Evolutionary conservation across 64 coral and sea anemone species (phyloP).

Genomic region (Stichodactyla mertensii): DNA sequence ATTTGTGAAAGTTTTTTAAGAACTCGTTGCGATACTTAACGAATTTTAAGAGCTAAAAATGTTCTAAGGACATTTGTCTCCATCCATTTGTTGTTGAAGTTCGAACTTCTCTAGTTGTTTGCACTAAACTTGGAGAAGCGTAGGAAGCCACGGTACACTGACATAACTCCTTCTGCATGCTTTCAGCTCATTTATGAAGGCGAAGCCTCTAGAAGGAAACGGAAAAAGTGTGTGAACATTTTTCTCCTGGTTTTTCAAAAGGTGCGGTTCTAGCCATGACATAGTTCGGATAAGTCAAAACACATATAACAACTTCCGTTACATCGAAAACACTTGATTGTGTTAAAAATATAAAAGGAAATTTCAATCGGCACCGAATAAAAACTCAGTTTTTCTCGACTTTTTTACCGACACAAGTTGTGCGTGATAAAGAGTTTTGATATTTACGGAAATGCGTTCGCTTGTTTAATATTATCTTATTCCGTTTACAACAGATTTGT

Average conservation of each 20-base stretch:
- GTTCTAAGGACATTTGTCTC: no score
- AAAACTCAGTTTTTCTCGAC: neutral
- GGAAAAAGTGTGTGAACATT: neutral
- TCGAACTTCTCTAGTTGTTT: no score
- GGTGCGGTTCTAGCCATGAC: neutral
- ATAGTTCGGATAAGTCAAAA: constrained; percentile 9
- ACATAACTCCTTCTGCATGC: no score
- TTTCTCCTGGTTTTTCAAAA: neutral
- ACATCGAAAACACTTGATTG: neutral
- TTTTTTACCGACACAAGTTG: neutral
- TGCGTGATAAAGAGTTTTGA: neutral
- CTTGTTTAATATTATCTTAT: neutral
- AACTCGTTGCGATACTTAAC: no score
- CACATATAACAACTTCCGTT: neutral
- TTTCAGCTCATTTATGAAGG: neutral
- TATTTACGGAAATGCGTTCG: constrained; percentile 5
- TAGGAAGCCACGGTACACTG: no score
- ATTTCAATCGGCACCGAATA: neutral
- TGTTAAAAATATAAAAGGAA: neutral
- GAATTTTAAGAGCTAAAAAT: no score
- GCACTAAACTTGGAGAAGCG: no score
- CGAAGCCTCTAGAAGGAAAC: constrained; percentile 3
- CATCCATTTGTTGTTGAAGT: no score
- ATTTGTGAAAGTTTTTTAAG: no score
- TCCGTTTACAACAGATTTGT: neutral